phyloP scores from a whole-genome alignment of 64 coral and sea anemone species.

The Pachyseris speciosa region DNA sequence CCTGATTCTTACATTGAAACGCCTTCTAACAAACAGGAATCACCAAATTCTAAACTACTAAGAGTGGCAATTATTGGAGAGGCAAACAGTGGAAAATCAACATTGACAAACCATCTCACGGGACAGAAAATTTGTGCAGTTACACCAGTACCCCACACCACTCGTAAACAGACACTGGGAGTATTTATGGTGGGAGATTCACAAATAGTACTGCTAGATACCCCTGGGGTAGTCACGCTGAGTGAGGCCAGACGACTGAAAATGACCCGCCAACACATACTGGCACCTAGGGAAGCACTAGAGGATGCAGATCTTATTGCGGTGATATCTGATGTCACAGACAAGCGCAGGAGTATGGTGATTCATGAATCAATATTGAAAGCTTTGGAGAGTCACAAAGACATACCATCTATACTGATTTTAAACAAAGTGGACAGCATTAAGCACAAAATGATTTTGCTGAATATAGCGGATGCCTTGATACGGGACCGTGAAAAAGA shows the following conservation, averaged over 20 bases:
- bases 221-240: slow-evolving; percentile 83
- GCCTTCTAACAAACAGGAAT: slow-evolving; percentile 14
- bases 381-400: slow-evolving; percentile 33
- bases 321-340: slow-evolving; percentile 79
- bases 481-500: slow-evolving; percentile 86
- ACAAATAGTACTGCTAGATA: slow-evolving; percentile 91
- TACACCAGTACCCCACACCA: slow-evolving; percentile 91
- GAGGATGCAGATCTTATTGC: slow-evolving; percentile 85
- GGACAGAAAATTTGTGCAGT: slow-evolving; percentile 93
- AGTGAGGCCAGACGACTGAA: slow-evolving; percentile 80
- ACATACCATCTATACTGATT: slow-evolving; percentile 79
- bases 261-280: slow-evolving; percentile 93
- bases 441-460: slow-evolving; percentile 72
- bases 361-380: slow-evolving; percentile 83
- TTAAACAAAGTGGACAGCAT: slow-evolving; percentile 93
- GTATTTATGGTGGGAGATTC: slow-evolving; percentile 67
- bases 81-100: slow-evolving; percentile 97
- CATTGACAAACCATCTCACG: slow-evolving; percentile 86
- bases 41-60: slow-evolving; percentile 57
- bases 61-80: slow-evolving; percentile 96
- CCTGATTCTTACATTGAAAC: neutral
- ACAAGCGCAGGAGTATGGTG: slow-evolving; percentile 70
- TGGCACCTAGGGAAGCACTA: slow-evolving; percentile 81
- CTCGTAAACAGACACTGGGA: slow-evolving; percentile 78
- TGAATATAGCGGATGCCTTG: slow-evolving; percentile 67